phyloP scores from a whole-genome alignment of 2,888 invertebrate species.

The Acronicta alni region DNA sequence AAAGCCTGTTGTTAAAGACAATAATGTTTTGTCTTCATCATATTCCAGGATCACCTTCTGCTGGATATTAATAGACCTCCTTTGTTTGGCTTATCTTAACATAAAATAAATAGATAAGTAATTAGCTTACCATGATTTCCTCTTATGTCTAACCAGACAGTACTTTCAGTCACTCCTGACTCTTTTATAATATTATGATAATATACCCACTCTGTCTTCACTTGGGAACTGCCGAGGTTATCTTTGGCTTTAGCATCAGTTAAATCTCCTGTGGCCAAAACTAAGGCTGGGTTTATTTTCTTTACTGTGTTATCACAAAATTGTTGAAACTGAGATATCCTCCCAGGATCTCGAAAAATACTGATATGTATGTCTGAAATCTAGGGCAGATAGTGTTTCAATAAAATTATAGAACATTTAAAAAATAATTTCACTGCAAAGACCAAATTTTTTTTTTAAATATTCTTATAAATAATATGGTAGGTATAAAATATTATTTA shows the following conservation, averaged over 20 bases:
- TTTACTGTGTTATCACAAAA: conserved; percentile 94
- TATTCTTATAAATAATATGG: too few relatives aligned
- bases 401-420: too few relatives aligned
- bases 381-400: conserved; percentile 77
- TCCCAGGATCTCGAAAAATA: conserved; percentile 92
- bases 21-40: background rate
- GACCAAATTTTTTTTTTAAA: too few relatives aligned
- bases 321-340: conserved; percentile 93
- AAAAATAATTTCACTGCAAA: too few relatives aligned
- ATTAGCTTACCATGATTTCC: conserved; percentile 95
- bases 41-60: background rate
- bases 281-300: conserved; percentile 92
- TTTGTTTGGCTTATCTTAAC: background rate
- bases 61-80: too few relatives aligned
- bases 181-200: conserved; percentile 92
- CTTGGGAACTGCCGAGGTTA: conserved; percentile 94
- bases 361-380: conserved; percentile 97
- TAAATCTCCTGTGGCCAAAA: conserved; percentile 96
- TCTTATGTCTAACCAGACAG: conserved; percentile 96
- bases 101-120: too few relatives aligned
- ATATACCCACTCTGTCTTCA: conserved; percentile 94
- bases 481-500: conserved; percentile 12
- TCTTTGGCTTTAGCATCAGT: conserved; percentile 96
- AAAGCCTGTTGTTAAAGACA: background rate
- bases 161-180: conserved; percentile 91